Evolutionary conservation across 2,797 vertebrate genomes (phyloP), one percentile per base, ranked within the genome.

Genomic region (Silurus aristotelis): DNA sequence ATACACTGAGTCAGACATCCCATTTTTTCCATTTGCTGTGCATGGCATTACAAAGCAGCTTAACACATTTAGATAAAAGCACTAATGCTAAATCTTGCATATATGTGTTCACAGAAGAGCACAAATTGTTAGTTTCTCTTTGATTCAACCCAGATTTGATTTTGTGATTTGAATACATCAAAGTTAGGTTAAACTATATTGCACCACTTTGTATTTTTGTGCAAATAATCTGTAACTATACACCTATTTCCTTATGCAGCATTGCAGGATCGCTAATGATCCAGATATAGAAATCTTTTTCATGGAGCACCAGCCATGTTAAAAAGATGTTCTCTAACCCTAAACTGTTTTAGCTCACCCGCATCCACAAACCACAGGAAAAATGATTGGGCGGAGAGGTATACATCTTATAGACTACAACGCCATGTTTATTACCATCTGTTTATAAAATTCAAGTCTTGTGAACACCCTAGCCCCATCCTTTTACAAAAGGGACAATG

Each of bases 401-500:
- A 63, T 79, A 25, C 22, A 48, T 15, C 38, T n/a, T 15, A 9
- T 48, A 64, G 76, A 12, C 31, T 46, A 77, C 15, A 5, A 77
- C 0, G 19, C 56, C 19, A 43, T 79, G 77, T 79, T 43, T 61
- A 61, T 61, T 63, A 63, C 58, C 76, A 63, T 10, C 38, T 25
- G 77, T 63, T 79, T 79, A 15, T 15, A 63, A 64, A 64, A 63
- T 46, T 46, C 31, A 63, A 46, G 58, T 22, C 56, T 43, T 52
- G 15, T 80, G 61, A 66, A 66, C 79, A 81, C 64, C 25, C 19
- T 68, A 20, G 17, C 17, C 31, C n/a, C 5, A 22, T 20, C 25
- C 1, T 8, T 79, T 58, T 52, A 25, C 68, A 81, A 82, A 67
- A 20, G 52, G 46, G 27, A 63, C 46, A 60, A 80, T 79, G 81